Conservation (phyloP, 23 tunicate genomes). For the Aplidium turbinatum region DNA sequence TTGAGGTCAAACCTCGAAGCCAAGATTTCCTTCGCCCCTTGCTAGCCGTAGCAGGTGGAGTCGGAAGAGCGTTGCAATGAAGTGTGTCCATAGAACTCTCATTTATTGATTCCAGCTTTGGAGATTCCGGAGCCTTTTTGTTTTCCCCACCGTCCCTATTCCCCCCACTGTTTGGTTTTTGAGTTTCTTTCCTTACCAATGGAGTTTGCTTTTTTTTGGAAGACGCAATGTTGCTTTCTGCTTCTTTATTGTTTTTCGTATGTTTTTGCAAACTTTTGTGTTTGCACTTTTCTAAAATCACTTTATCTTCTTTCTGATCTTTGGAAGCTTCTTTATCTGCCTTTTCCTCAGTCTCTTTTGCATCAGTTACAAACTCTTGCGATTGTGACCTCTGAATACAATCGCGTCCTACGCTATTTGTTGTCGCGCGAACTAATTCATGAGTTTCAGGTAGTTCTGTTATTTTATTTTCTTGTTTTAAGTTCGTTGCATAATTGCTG, state of each 20-base stretch:
- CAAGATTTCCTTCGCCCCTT: constrained; percentile 8
- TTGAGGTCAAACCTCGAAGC: background rate
- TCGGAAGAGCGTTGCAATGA: background rate
- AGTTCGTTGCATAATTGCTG: background rate
- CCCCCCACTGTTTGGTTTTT: background rate
- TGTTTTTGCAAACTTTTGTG: too few relatives aligned
- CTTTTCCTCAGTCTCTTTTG: too few relatives aligned
- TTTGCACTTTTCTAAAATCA: too few relatives aligned
- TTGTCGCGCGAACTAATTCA: background rate
- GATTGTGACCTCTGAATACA: too few relatives aligned
- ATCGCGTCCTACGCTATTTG: background rate
- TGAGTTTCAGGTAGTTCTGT: background rate
- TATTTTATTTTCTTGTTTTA: background rate
- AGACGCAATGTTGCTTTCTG: background rate
- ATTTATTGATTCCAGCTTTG: background rate
- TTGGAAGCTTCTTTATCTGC: too few relatives aligned
- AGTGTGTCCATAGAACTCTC: background rate
- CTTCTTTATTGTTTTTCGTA: background rate
- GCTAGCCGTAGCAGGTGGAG: background rate
- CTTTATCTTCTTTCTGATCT: too few relatives aligned
- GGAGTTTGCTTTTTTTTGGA: background rate
- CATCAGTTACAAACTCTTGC: too few relatives aligned
- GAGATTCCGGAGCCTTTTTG: background rate
- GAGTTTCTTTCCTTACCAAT: background rate
- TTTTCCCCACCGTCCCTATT: background rate